Percentiles rank a stretch among this genome's conserved stretches.
phyloP scores from a whole-genome alignment of 2,113 vertebrate species.

The Tachysurus vachellii region DNA sequence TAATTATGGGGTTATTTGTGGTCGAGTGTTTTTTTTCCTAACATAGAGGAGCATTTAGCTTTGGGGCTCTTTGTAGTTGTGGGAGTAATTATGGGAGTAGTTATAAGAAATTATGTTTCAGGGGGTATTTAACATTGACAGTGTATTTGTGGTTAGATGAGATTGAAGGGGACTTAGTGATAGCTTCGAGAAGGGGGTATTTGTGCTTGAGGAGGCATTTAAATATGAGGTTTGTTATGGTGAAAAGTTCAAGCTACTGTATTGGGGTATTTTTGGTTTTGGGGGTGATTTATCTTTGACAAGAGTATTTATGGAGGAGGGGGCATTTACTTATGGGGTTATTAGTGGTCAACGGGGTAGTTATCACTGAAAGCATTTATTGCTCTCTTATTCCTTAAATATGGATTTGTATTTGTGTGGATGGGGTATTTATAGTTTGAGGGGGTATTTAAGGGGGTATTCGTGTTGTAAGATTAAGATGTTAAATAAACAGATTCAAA shows the following conservation, averaged over 20 bases:
- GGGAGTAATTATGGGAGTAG: background rate
- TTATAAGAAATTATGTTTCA: background rate
- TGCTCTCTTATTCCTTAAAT: too few relatives aligned
- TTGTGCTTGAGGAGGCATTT: background rate
- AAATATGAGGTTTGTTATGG: background rate
- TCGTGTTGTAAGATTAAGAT: too few relatives aligned
- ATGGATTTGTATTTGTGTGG: too few relatives aligned
- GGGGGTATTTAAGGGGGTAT: background rate
- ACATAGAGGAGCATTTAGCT: background rate
- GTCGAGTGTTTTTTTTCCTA: too few relatives aligned
- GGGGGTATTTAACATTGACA: background rate
- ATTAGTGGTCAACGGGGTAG: background rate
- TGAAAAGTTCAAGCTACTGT: background rate
- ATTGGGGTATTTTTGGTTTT: too few relatives aligned
- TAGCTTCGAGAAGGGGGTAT: background rate
- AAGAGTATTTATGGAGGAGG: too few relatives aligned
- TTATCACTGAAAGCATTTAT: too few relatives aligned
- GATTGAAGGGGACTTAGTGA: background rate
- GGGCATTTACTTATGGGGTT: too few relatives aligned
- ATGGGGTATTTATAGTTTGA: too few relatives aligned
- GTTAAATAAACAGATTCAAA: too few relatives aligned
- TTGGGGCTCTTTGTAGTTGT: background rate
- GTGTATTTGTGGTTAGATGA: background rate
- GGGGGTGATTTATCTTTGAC: too few relatives aligned
- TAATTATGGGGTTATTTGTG: background rate